phyloP scores from a whole-genome alignment of 1,140 invertebrate species.

The Lethrus apterus region DNA sequence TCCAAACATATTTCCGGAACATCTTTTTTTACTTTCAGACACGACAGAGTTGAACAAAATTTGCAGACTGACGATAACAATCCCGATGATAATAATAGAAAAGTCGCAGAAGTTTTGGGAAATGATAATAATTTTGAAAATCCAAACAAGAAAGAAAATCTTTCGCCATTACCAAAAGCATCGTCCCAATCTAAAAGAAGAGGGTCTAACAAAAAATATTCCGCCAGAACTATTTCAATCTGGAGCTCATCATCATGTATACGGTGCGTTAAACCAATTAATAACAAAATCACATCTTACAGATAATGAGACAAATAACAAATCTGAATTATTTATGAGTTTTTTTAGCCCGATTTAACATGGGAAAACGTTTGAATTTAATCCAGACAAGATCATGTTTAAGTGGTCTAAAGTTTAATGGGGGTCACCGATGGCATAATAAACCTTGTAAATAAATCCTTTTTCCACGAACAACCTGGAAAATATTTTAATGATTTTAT shows the following conservation, averaged over 20 bases:
- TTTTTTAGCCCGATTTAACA: constrained; percentile 8
- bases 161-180: too few relatives aligned
- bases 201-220: too few relatives aligned
- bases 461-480: neutral
- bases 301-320: constrained; percentile 10
- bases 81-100: too few relatives aligned
- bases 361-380: constrained; percentile 10
- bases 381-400: neutral
- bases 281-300: constrained; percentile 8
- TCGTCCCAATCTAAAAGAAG: too few relatives aligned
- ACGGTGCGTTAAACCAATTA: neutral
- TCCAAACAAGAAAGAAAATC: too few relatives aligned
- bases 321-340: constrained; percentile 10
- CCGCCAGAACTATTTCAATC: too few relatives aligned
- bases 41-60: too few relatives aligned
- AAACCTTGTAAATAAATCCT: neutral
- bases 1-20: too few relatives aligned
- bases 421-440: neutral
- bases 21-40: too few relatives aligned
- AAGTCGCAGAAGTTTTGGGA: too few relatives aligned
- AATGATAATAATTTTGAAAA: too few relatives aligned
- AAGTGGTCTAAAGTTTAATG: constrained; percentile 5
- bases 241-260: neutral
- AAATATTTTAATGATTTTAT: neutral
- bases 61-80: too few relatives aligned